A percentile compares a stretch with the other conserved stretches of the same genome.
phyloP scores from a whole-genome alignment of 2,888 invertebrate species.

The Linhomoeus sp. region DNA sequence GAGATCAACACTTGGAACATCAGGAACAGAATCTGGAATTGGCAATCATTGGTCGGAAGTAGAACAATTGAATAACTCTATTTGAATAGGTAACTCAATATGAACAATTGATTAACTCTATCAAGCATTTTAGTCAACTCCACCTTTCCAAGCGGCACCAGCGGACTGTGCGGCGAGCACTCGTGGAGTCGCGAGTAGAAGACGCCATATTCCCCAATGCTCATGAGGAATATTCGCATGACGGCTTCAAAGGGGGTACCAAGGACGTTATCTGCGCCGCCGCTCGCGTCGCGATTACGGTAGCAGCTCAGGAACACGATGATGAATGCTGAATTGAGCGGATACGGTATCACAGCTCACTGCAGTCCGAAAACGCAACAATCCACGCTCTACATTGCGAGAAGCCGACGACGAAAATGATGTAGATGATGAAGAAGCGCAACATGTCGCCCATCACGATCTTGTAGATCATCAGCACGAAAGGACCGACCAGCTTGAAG shows the following conservation, averaged over 20 bases:
- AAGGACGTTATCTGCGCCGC: constrained; percentile 23
- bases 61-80: too few relatives aligned
- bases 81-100: too few relatives aligned
- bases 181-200: constrained; percentile 73
- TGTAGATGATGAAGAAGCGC: constrained; percentile 82
- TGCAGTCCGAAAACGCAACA: background rate
- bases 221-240: constrained; percentile 96
- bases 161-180: too few relatives aligned
- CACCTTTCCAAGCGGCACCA: too few relatives aligned
- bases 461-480: constrained; percentile 96
- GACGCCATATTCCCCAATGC: constrained; percentile 82
- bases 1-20: constrained; percentile 92
- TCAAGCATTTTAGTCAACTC: too few relatives aligned
- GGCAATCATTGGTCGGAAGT: too few relatives aligned
- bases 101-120: too few relatives aligned
- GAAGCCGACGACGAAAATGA: constrained; percentile 90
- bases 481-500: constrained; percentile 89
- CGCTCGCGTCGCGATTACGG: constrained; percentile 7
- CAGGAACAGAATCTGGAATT: constrained; percentile 67
- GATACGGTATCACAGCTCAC: too few relatives aligned
- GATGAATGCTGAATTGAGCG: constrained; percentile 10
- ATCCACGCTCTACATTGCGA: constrained; percentile 52
- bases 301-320: constrained; percentile 33
- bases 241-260: constrained; percentile 64
- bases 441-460: constrained; percentile 91